Percentiles rank a stretch among this genome's conserved stretches.
phyloP scores from a whole-genome alignment of 1,140 invertebrate genomes.

The Mesaphorura yosii region DNA sequence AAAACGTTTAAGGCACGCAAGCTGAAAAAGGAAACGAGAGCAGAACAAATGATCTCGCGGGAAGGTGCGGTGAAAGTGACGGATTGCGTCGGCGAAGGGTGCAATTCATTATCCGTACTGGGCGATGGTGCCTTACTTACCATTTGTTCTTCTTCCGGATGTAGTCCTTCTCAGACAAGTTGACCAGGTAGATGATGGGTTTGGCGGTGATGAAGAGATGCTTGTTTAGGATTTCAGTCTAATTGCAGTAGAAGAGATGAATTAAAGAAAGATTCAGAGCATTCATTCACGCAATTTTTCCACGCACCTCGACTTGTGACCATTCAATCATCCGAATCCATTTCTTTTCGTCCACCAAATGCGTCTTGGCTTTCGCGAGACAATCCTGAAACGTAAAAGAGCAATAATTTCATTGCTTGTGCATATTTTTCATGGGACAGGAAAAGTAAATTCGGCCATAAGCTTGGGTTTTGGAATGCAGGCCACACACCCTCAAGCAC shows the following conservation, averaged over 20 bases:
- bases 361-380: constrained; percentile 69
- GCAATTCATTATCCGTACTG: too few relatives aligned
- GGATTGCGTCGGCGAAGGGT: too few relatives aligned
- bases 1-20: not conserved
- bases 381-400: constrained; percentile 56
- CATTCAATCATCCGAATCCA: constrained; percentile 86
- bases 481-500: too few relatives aligned
- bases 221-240: constrained; percentile 96
- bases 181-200: constrained; percentile 93
- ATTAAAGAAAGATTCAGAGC: constrained; percentile 30
- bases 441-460: too few relatives aligned
- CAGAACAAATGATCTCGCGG: constrained; percentile 1
- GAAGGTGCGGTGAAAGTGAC: too few relatives aligned
- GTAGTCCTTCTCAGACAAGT: constrained; percentile 96
- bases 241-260: constrained; percentile 33
- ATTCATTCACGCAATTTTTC: constrained; percentile 10
- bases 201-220: constrained; percentile 97
- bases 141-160: constrained; percentile 98
- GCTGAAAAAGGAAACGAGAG: constrained; percentile 1
- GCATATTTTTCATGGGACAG: too few relatives aligned
- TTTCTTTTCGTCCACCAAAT: constrained; percentile 80
- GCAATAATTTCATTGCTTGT: not conserved
- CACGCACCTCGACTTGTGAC: constrained; percentile 81
- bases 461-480: too few relatives aligned
- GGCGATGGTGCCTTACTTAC: constrained; percentile 41